Evolutionary conservation across 2,797 vertebrate genomes (phyloP).

Genomic region (Stomatorhinus walkeri): DNA sequence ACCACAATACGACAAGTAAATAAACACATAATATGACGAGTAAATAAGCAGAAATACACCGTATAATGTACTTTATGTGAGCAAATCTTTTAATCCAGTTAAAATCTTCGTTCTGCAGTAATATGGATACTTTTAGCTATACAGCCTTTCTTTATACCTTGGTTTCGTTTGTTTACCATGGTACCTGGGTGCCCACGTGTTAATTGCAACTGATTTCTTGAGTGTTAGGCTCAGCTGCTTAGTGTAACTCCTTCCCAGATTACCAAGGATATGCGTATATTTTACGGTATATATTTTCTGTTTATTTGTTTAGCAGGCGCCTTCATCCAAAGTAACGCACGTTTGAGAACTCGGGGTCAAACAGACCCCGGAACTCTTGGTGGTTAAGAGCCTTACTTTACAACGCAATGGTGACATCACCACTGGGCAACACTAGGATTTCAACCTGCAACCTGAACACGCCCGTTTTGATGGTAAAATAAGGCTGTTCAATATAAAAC

Average conservation of each 20-base stretch:
- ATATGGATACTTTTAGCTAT: neutral
- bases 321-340: neutral
- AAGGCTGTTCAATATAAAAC: neutral
- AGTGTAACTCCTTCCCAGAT: neutral
- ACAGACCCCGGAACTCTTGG: neutral
- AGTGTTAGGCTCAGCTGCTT: neutral
- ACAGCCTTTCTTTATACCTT: neutral
- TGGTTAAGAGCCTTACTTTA: neutral
- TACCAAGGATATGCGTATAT: neutral
- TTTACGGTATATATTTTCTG: neutral
- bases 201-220: neutral
- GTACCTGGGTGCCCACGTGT: neutral
- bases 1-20: neutral
- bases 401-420: neutral
- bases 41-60: neutral
- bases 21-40: neutral
- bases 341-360: neutral
- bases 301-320: neutral
- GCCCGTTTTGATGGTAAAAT: neutral
- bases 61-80: neutral
- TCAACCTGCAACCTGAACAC: neutral
- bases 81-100: slow-evolving; percentile 7
- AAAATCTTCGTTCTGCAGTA: neutral
- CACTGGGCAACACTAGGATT: neutral
- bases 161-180: neutral